A percentile compares a stretch with the other conserved stretches of the same genome.
Evolutionary conservation across 1,140 invertebrate species (phyloP).

Genomic region (Notospermus geniculatus): DNA sequence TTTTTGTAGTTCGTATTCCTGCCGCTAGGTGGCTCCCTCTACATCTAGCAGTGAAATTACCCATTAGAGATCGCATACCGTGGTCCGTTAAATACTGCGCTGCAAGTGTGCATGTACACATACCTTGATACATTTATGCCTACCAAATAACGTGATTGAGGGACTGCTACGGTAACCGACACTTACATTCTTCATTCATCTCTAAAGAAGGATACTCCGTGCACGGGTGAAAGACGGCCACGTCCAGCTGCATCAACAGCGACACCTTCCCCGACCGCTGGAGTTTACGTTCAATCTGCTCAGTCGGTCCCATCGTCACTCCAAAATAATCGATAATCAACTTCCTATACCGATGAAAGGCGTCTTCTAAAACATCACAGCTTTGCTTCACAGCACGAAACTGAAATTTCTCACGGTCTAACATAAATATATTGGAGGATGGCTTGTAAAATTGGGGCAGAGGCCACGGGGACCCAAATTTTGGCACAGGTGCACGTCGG

Average conservation of each 20-base stretch:
- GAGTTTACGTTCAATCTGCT: conserved; percentile 33
- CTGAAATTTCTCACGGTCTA: conserved; percentile 28
- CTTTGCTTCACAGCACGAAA: conserved; percentile 45
- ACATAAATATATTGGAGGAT: conserved; percentile 29
- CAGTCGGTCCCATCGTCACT: conserved; percentile 38
- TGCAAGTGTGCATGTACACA: no score
- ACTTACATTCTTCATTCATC: conserved; percentile 52
- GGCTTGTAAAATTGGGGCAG: conserved; percentile 50
- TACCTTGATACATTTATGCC: no score
- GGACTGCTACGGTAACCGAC: no score
- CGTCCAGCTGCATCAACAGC: conserved; percentile 28
- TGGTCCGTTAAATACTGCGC: no score
- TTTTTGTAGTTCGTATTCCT: no score
- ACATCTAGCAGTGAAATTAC: no score
- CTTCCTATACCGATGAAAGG: conserved; percentile 59
- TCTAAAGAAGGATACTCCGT: conserved; percentile 35
- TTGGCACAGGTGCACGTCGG: neutral
- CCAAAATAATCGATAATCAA: conserved; percentile 51
- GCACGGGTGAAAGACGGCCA: conserved; percentile 42
- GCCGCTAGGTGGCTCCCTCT: no score
- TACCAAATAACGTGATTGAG: no score
- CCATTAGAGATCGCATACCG: no score
- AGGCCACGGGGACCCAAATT: conserved; percentile 39
- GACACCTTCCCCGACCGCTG: conserved; percentile 30
- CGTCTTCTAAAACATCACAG: conserved; percentile 63